Conservation (phyloP, 2,888 invertebrate genomes). For the Helobdella robusta region DNA sequence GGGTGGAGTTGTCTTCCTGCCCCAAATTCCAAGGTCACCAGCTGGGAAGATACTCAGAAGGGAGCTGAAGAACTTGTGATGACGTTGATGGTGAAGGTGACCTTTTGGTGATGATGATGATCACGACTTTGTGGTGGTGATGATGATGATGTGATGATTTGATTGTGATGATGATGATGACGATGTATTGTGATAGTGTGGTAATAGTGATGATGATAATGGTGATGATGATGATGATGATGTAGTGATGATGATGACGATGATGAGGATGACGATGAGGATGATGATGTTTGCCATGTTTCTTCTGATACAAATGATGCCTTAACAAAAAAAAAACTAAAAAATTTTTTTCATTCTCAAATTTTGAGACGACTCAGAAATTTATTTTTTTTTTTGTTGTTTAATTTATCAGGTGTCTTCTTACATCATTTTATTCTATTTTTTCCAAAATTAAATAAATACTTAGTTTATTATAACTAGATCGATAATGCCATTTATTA, state of each 20-base stretch:
- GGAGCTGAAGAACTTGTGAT: conserved; percentile 6
- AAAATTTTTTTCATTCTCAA: too few species aligned
- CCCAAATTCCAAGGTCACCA: conserved; percentile 25
- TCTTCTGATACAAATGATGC: neutral
- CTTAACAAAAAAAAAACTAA: neutral
- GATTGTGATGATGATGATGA: neutral
- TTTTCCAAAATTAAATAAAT: too few species aligned
- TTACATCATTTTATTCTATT: too few species aligned
- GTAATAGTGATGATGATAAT: conserved; percentile 11
- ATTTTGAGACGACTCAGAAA: too few species aligned
- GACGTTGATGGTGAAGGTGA: neutral
- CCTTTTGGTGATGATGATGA: neutral
- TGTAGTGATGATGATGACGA: neutral
- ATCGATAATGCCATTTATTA: too few species aligned
- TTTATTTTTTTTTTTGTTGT: too few species aligned
- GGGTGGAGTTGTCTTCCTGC: conserved; percentile 27
- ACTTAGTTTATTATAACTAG: too few species aligned
- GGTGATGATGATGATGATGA: neutral
- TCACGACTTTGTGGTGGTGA: neutral
- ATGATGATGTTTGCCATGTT: neutral
- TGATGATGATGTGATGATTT: neutral
- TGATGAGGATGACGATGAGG: neutral
- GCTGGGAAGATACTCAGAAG: conserved; percentile 29
- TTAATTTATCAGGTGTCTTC: too few species aligned
- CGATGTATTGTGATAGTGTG: neutral